Conservation (phyloP, 2,797 vertebrate genomes). For the Melanotaenia trifasciata region DNA sequence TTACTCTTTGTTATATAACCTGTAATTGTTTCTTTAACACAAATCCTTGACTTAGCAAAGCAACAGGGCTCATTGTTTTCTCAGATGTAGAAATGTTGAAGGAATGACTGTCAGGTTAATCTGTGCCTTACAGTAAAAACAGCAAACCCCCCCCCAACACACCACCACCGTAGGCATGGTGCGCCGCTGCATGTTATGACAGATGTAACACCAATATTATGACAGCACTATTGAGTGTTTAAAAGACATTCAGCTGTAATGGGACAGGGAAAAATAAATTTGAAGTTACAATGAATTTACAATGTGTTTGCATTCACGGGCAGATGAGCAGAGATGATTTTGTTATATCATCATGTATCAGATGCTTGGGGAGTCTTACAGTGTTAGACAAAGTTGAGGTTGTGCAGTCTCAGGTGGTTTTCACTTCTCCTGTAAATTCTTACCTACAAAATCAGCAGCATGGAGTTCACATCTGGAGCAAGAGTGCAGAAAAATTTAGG, state of each 20-base stretch:
- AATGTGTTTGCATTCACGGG: conserved; percentile 37
- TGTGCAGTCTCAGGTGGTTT: conserved; percentile 16
- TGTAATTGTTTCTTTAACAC: not conserved
- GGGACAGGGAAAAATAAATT: conserved; percentile 43
- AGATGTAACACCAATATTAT: conserved; percentile 74
- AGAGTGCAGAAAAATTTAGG: conserved; percentile 11
- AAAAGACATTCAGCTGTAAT: conserved; percentile 60
- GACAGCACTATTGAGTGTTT: conserved; percentile 65
- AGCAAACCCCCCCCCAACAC: not conserved
- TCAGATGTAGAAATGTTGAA: conserved; percentile 32
- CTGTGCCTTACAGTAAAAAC: conserved; percentile 17
- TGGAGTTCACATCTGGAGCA: conserved; percentile 9
- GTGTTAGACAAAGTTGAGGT: too few relatives aligned
- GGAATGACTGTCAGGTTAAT: conserved; percentile 46
- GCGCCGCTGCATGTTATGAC: conserved; percentile 68
- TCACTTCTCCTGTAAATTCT: conserved; percentile 22
- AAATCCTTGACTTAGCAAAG: not conserved
- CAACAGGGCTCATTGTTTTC: conserved; percentile 19
- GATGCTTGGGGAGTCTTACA: not conserved
- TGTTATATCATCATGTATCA: conserved; percentile 23
- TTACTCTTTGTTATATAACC: not conserved
- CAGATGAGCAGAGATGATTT: conserved; percentile 42
- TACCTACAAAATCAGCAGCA: conserved; percentile 10
- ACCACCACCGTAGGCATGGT: conserved; percentile 48
- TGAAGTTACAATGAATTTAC: conserved; percentile 56